Percentiles rank a stretch among this genome's conserved stretches.
Evolutionary conservation across 2,113 vertebrate genomes (phyloP).

Genomic region (Pandion haliaetus): DNA sequence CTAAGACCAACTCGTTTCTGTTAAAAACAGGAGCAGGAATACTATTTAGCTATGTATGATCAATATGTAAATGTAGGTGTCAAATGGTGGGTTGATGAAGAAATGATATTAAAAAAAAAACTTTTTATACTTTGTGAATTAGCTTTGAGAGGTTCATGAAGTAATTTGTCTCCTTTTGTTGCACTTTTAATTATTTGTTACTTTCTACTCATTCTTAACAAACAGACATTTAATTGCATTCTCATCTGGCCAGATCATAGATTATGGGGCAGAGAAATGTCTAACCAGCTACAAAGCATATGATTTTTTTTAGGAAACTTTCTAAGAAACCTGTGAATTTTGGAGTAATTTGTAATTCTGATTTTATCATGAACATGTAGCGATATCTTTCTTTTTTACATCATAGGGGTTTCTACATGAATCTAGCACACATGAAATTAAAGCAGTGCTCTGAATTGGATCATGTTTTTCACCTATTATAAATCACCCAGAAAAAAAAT

Average conservation of each 20-base stretch:
- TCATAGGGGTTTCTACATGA: not conserved
- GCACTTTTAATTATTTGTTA: not conserved
- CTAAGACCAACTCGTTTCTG: not conserved
- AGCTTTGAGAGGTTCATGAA: not conserved
- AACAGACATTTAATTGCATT: not conserved
- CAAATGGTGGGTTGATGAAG: not conserved
- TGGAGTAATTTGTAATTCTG: not conserved
- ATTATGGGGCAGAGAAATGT: not conserved
- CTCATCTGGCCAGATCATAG: not conserved
- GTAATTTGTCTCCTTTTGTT: not conserved
- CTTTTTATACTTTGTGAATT: not conserved
- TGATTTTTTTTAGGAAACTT: not conserved
- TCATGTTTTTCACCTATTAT: not conserved
- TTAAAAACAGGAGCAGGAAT: not conserved
- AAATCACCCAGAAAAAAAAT: not conserved
- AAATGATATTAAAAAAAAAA: not conserved
- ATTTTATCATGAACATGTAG: not conserved
- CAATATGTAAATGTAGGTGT: not conserved
- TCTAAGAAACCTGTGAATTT: not conserved
- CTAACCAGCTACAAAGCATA: not conserved
- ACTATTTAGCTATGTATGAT: not conserved
- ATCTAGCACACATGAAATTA: not conserved
- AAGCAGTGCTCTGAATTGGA: not conserved
- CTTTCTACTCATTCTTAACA: not conserved
- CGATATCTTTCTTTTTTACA: not conserved